Conservation (phyloP, 2,888 invertebrate genomes). For the Argyresthia albistria region DNA sequence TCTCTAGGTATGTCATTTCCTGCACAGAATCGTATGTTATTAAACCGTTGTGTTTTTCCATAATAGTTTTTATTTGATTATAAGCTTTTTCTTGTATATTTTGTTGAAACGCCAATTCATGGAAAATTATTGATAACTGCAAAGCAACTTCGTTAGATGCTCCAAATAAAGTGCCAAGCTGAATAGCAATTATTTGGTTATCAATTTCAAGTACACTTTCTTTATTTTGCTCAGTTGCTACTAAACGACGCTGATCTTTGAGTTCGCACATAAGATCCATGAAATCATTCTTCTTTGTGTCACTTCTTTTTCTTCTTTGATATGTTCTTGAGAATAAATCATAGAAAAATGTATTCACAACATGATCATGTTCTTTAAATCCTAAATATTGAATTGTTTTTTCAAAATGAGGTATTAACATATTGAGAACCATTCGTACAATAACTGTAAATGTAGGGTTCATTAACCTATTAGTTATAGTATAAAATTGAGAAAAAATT, state of each 20-base stretch:
- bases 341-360: background rate
- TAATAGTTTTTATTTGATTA: slow-evolving; percentile 32
- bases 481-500: background rate
- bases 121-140: no score
- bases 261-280: slow-evolving; percentile 14
- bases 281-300: slow-evolving; percentile 11
- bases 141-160: slow-evolving; percentile 65
- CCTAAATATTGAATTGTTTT: no score
- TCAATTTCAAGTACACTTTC: background rate
- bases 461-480: background rate
- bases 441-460: no score
- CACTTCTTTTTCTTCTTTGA: background rate
- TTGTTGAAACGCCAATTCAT: slow-evolving; percentile 39
- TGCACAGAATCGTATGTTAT: no score
- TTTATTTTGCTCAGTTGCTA: no score
- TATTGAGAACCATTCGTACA: no score
- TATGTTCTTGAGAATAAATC: background rate
- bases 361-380: no score
- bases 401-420: no score
- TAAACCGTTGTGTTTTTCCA: slow-evolving; percentile 21
- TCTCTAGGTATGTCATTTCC: no score
- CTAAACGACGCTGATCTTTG: slow-evolving; percentile 1
- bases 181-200: slow-evolving; percentile 26
- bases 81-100: slow-evolving; percentile 34
- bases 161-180: slow-evolving; percentile 38